A percentile compares a stretch with the other conserved stretches of the same genome.
Conservation (phyloP, 1,140 invertebrate species). For the Elysia chlorotica region DNA sequence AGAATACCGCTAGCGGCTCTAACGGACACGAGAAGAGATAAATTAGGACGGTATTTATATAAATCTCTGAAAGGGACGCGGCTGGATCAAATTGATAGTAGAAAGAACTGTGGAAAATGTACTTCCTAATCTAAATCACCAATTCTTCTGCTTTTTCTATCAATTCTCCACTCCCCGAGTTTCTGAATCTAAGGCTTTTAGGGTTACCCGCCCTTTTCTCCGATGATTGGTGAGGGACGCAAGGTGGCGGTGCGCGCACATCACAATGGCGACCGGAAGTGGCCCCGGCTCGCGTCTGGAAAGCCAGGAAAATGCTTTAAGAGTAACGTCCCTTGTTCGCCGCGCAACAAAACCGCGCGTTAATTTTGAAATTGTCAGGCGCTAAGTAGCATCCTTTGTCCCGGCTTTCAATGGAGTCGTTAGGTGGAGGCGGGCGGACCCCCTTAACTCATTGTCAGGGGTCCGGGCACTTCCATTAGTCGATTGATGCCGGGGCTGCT, state of each 20-base stretch:
- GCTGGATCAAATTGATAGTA: too few species aligned
- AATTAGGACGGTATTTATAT: too few species aligned
- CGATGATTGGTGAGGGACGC: neutral
- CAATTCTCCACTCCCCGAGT: too few species aligned
- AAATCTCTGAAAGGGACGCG: too few species aligned
- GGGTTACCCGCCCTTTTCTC: neutral
- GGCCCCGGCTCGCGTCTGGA: conserved; percentile 3
- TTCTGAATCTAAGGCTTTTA: too few species aligned
- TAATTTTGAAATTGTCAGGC: conserved; percentile 23
- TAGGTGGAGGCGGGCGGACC: neutral
- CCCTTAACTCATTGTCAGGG: neutral
- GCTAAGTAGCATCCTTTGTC: conserved; percentile 20
- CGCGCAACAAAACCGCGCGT: conserved; percentile 23
- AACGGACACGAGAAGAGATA: too few species aligned
- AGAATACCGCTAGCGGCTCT: too few species aligned
- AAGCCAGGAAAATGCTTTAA: conserved; percentile 14
- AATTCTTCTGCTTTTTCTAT: too few species aligned
- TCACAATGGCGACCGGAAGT: neutral
- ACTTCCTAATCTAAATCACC: too few species aligned
- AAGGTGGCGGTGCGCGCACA: neutral
- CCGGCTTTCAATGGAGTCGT: conserved; percentile 11
- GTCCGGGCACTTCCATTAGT: conserved; percentile 10
- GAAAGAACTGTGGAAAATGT: too few species aligned
- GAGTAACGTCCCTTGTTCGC: conserved; percentile 20
- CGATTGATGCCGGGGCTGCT: too few species aligned